Evolutionary conservation across 2,888 invertebrate species (phyloP).

Genomic region (Leucoma salicis): DNA sequence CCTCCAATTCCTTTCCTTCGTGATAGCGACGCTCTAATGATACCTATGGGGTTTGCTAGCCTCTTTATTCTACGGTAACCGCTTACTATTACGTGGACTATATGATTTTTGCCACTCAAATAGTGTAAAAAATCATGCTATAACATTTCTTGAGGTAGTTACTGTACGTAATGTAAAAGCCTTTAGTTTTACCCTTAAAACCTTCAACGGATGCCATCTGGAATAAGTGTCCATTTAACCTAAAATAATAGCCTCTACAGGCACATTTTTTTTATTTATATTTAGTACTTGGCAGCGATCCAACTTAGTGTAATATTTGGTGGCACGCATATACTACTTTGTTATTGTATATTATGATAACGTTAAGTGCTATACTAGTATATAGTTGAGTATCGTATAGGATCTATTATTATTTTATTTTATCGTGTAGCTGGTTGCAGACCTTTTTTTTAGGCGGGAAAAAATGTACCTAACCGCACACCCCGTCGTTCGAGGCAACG

Average conservation of each 20-base stretch:
- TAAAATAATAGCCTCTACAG: slow-evolving; percentile 4
- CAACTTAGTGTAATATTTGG: background rate
- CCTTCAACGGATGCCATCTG: background rate
- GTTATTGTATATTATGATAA: background rate
- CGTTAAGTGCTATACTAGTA: background rate
- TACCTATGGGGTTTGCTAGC: too few relatives aligned
- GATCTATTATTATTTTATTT: too few relatives aligned
- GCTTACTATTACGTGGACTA: too few relatives aligned
- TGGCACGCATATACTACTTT: background rate
- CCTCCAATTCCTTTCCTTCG: too few relatives aligned
- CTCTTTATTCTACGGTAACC: too few relatives aligned
- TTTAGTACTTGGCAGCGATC: background rate
- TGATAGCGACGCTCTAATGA: too few relatives aligned
- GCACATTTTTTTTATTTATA: background rate
- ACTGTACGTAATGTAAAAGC: background rate
- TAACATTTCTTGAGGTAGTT: background rate
- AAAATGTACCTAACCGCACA: too few relatives aligned
- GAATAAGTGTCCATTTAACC: background rate
- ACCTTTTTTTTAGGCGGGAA: too few relatives aligned
- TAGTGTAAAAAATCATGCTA: background rate
- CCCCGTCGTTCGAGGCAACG: too few relatives aligned
- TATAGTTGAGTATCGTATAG: too few relatives aligned
- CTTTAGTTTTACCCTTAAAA: background rate
- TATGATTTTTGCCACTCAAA: too few relatives aligned
- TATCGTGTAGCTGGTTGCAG: too few relatives aligned